Evolutionary conservation across 2,888 invertebrate species (phyloP), one percentile per base, ranked within the genome.

Genomic region (Caenorhabditis sp.): DNA sequence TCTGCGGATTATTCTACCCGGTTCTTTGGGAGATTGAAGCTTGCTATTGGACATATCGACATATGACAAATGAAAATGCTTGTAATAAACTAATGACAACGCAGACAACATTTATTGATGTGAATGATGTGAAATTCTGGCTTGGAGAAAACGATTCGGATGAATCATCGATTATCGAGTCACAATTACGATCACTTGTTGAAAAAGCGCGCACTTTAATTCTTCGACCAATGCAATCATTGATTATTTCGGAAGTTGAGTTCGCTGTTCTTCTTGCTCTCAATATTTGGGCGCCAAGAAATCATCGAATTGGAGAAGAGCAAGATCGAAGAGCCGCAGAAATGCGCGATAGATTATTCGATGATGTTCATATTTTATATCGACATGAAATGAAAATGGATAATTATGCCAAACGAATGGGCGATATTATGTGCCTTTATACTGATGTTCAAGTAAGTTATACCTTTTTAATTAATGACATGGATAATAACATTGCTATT

Each of bases 11-110:
- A 1, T 69, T 66, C 26, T 68, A 67, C 49, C 72, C 72, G 7
- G 62, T 72, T 23, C 59, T 72, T 17, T 72, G 67, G 72, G 72
- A 72, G 52, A 53, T 72, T 21, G 72, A 72, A 20, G 63, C 72
- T 3, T 64, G 59, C n/a, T 72, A 72, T 36, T 72, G 72, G 72
- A 72, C 67, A 10, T 72, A 72, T 50, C 71, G 71, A 7, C 59
- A 63, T 26, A 63, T 72, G 63, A 61, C 67, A 25, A 53, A 56
- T 25, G 56, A 56, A 14, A 26, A 25, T 10, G 26, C 56, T 14
- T 4, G 3, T 2, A 26, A 56, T 26, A 54, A 3, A 27, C 27
- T 7, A 5, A 67, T 71, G 71, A 66, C 65, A 53, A 67, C 71
- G 23, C 71, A 71, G 38, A 71, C 71, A 1, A 71, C 71, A 20